Percentiles rank a stretch among this genome's conserved stretches.
phyloP scores from a whole-genome alignment of 2,113 vertebrate genomes.

The Steatornis caripensis region DNA sequence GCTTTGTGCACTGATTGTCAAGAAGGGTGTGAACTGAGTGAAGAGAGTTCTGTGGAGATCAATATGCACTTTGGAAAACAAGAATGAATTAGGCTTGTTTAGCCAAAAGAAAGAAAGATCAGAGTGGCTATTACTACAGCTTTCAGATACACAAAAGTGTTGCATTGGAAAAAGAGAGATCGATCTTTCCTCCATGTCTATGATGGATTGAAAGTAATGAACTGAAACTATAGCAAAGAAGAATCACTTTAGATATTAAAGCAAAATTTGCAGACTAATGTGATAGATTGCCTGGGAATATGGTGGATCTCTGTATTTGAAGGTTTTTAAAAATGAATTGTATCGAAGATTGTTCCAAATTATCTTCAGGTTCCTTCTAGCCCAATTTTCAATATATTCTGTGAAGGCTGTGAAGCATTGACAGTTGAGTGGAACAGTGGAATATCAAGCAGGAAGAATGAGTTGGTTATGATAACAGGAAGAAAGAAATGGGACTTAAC shows the following conservation, averaged over 20 bases:
- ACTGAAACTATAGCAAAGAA: not conserved
- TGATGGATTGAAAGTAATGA: not conserved
- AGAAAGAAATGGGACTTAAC: not conserved
- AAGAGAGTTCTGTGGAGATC: not conserved
- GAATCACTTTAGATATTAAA: not conserved
- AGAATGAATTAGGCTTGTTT: not conserved
- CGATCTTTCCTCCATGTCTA: not conserved
- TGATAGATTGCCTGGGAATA: not conserved
- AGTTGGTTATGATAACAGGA: not conserved
- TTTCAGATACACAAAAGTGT: not conserved
- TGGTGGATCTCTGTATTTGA: not conserved
- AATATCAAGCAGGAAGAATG: not conserved
- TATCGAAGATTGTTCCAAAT: not conserved
- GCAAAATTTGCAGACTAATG: not conserved
- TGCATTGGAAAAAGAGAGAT: not conserved
- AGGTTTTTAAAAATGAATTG: not conserved
- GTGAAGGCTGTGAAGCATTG: fast-evolving
- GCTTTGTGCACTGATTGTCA: not conserved
- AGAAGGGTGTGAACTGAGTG: not conserved
- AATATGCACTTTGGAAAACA: not conserved
- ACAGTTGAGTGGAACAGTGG: not conserved
- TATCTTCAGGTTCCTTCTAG: not conserved
- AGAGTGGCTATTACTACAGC: not conserved
- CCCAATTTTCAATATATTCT: not conserved
- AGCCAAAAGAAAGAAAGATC: not conserved